Base-by-base conservation (phyloP, 2,888 invertebrate genomes). In the Xestobium rufovillosum region DNA sequence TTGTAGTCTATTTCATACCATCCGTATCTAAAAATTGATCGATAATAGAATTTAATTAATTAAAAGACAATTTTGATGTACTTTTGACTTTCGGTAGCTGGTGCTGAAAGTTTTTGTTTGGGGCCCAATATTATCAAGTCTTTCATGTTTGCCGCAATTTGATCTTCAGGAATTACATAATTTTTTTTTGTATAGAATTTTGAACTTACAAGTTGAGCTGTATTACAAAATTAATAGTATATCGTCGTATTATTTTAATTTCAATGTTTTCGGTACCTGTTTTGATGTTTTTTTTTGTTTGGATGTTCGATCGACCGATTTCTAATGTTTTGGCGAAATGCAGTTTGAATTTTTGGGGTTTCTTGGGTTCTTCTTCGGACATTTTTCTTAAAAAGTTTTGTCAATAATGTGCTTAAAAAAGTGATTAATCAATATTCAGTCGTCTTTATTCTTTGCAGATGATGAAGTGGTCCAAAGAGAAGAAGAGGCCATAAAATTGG, bases 401-500 rank as follows among this genome's bases (percentile, higher is more conserved):
- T n/a, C n/a, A n/a, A n/a, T n/a, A n/a, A n/a, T n/a, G n/a, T n/a
- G n/a, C n/a, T n/a, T n/a, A n/a, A n/a, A n/a, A n/a, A n/a, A n/a
- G n/a, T n/a, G n/a, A n/a, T n/a, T n/a, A n/a, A n/a, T n/a, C n/a
- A n/a, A n/a, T n/a, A n/a, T n/a, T n/a, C n/a, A n/a, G n/a, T n/a
- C n/a, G n/a, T 30, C 29, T 28, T 31, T 40, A 25, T 34, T 34
- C 35, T 23, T 48, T 55, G 6, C 61, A 80, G 96, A 97, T 69
- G 86, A 90, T 65, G 91, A 95, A 67, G 83, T 81, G 3, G 78
- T 94, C 26, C 68, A 82, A 59, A 80, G 95, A 50, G 96, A 97
- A 68, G 95, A 91, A 65, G 95, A 97, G 69, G 90, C 95, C 0
- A 95, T 97, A 51, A 88, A 91, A 59, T 69, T 96, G 36, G 98